Evolutionary conservation across 2,113 vertebrate genomes (phyloP).

Genomic region (Ardeotis arabs): DNA sequence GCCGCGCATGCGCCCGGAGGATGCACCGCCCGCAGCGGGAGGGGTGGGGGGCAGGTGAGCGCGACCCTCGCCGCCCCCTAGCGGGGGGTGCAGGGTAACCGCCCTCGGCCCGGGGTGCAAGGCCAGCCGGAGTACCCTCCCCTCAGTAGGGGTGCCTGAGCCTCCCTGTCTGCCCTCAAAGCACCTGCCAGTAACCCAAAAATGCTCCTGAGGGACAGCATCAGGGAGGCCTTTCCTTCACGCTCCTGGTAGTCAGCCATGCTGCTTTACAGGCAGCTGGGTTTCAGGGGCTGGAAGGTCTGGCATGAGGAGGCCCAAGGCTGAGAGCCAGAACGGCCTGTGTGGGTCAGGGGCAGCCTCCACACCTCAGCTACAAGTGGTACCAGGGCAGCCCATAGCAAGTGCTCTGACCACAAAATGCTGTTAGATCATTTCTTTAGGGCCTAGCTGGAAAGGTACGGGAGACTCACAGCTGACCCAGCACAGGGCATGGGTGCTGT

Average conservation of each 20-base stretch:
- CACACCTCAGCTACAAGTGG: fast-evolving
- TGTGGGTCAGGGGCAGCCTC: not conserved
- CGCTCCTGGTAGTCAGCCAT: fast-evolving
- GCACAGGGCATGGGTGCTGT: fast-evolving
- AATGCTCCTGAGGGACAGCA: fast-evolving
- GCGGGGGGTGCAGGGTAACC: not conserved
- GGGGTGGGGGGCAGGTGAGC: not conserved
- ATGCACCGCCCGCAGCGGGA: not conserved
- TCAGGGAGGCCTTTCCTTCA: no score
- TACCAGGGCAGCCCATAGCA: fast-evolving
- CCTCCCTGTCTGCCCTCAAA: not conserved
- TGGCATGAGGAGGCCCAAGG: not conserved
- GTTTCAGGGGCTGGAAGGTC: not conserved
- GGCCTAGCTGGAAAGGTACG: not conserved
- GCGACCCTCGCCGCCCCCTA: not conserved
- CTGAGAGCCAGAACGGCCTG: not conserved
- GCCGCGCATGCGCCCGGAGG: not conserved
- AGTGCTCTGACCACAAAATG: fast-evolving
- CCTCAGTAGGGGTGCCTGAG: not conserved
- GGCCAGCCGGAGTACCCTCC: fast-evolving
- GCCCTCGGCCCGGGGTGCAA: no score
- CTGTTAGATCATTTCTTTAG: not conserved
- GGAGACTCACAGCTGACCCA: fast-evolving
- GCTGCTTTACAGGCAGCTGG: not conserved
- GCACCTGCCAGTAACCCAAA: fast-evolving